A percentile compares a stretch with the other conserved stretches of the same genome.
These are phyloP conservation scores for Zaprionus bogoriensis DNA, from an alignment of 2,888 invertebrate species.

Conservation along the genomic window DNA sequence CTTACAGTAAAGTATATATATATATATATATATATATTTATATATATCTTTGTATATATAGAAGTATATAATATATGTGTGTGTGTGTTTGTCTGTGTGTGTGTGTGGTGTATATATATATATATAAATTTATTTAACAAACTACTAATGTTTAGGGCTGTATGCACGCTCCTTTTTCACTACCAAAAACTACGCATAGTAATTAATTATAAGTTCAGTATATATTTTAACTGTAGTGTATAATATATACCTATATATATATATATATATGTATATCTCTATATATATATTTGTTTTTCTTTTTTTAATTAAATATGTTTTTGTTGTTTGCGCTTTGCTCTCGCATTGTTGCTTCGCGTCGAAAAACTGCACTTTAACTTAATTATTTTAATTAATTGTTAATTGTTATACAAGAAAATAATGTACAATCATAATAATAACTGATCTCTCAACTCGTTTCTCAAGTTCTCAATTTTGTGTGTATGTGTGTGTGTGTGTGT, in stretches of 20 bases:
- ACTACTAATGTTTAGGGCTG: constrained; percentile 70
- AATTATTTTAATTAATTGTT: too few relatives aligned
- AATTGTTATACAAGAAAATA: constrained; percentile 54
- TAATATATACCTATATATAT: too few relatives aligned
- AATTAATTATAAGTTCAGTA: constrained; percentile 44
- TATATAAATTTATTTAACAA: constrained; percentile 76
- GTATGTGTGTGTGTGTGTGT: constrained; percentile 43
- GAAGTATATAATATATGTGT: constrained; percentile 27
- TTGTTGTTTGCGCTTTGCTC: constrained; percentile 41
- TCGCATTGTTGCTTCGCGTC: constrained; percentile 50
- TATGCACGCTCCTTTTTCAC: constrained; percentile 60
- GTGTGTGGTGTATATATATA: constrained; percentile 29
- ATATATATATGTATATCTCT: constrained; percentile 19
- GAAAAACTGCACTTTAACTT: constrained; percentile 49
- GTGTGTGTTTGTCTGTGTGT: too few relatives aligned
- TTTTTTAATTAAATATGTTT: constrained; percentile 35
- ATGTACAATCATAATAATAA: constrained; percentile 62
- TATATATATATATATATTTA: constrained; percentile 25
- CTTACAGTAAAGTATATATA: constrained; percentile 37
- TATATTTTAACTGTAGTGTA: too few relatives aligned
- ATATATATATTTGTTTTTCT: constrained; percentile 25
- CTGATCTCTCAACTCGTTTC: constrained; percentile 29
- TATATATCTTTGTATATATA: constrained; percentile 29
- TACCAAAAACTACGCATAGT: constrained; percentile 75
- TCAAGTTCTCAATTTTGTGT: constrained; percentile 16